A percentile compares a stretch with the other conserved stretches of the same genome.
phyloP scores from a whole-genome alignment of 2,888 invertebrate species.

The Trichogramma dendrolimi region DNA sequence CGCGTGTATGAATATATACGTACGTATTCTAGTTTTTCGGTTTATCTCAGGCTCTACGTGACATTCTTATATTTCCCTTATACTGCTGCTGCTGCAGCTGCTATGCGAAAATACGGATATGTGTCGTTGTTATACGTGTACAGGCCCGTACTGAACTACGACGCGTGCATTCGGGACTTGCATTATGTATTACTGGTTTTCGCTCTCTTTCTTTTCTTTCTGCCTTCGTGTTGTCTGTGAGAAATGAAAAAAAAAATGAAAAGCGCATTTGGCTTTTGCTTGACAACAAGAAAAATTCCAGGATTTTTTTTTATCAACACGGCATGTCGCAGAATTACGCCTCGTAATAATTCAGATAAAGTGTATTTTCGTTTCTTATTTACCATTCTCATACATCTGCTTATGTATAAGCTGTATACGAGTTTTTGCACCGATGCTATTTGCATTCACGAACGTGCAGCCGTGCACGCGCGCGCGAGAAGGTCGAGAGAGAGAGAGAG shows the following conservation, averaged over 20 bases:
- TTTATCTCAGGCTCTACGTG: too few relatives aligned
- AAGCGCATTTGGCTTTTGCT: too few relatives aligned
- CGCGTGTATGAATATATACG: slow-evolving; percentile 17
- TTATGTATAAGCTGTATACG: too few relatives aligned
- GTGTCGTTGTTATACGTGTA: neutral
- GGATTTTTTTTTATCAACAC: too few relatives aligned
- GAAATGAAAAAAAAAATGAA: too few relatives aligned
- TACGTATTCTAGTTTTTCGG: neutral
- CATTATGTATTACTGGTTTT: neutral
- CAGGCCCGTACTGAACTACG: neutral
- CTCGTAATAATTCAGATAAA: too few relatives aligned
- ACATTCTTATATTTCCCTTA: neutral
- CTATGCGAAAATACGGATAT: neutral
- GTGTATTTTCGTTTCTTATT: too few relatives aligned
- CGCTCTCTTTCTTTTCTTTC: neutral
- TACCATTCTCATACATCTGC: too few relatives aligned
- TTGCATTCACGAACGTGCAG: neutral
- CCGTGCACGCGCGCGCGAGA: neutral
- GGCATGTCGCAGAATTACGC: too few relatives aligned
- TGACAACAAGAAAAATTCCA: too few relatives aligned
- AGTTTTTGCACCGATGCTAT: too few relatives aligned
- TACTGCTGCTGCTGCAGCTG: neutral
- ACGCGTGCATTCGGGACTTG: neutral
- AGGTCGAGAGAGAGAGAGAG: neutral
- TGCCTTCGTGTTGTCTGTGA: neutral